Conservation (phyloP, 2,888 invertebrate genomes). For the Hyalella azteca region DNA sequence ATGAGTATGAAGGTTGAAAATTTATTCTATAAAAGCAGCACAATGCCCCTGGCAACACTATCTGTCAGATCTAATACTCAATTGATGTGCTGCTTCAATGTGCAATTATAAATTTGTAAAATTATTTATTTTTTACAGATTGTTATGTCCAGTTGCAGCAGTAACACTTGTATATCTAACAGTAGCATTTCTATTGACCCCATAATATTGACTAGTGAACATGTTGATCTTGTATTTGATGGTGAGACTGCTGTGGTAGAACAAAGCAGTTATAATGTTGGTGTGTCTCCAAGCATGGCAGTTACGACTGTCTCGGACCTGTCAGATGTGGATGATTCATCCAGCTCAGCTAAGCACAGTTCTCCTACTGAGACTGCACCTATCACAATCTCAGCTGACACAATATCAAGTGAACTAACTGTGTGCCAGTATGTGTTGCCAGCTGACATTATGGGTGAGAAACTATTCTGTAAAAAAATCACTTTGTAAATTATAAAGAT, state of each 20-base stretch:
- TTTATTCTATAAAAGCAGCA: too few species aligned
- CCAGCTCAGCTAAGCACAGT: neutral
- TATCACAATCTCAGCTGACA: conserved; percentile 47
- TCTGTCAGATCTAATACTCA: too few species aligned
- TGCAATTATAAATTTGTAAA: too few species aligned
- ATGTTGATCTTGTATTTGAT: conserved; percentile 31
- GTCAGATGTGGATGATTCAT: neutral
- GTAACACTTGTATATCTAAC: neutral
- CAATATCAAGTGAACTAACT: conserved; percentile 46
- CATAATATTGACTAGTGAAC: conserved; percentile 20
- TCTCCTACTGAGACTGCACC: conserved; percentile 7
- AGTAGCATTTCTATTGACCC: neutral
- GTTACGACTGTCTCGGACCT: conserved; percentile 16
- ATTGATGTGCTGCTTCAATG: too few species aligned
- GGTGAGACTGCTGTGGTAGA: conserved; percentile 13
- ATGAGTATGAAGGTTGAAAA: too few species aligned
- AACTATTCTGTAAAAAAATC: too few species aligned
- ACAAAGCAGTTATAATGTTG: conserved; percentile 25
- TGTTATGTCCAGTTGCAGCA: conserved; percentile 1
- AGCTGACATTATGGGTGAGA: conserved; percentile 53
- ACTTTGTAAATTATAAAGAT: too few species aligned
- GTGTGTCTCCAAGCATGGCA: conserved; percentile 21
- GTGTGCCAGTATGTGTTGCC: conserved; percentile 56
- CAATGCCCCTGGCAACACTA: too few species aligned
- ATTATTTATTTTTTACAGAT: neutral